Percentiles rank a stretch among this genome's conserved stretches.
phyloP scores from a whole-genome alignment of 2,113 vertebrate species.

The Peromyscus polionotus region DNA sequence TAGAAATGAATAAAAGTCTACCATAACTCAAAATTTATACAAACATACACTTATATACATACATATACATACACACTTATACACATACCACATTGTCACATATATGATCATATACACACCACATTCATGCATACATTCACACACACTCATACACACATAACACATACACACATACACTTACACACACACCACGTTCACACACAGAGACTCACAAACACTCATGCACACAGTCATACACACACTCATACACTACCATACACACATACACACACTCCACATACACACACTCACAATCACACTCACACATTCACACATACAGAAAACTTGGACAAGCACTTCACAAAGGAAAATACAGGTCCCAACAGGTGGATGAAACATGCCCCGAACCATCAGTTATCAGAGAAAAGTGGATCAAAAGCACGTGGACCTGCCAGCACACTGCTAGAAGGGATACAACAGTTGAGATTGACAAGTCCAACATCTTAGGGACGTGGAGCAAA shows the following conservation, averaged over 20 bases:
- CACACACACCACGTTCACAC: not conserved
- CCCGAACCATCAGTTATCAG: not conserved
- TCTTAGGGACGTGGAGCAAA: too few species aligned
- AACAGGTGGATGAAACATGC: not conserved
- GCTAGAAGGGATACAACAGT: too few species aligned
- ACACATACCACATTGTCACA: not conserved
- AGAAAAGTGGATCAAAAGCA: conserved; percentile 12
- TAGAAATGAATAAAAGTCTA: not conserved
- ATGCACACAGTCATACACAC: not conserved
- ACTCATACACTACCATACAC: not conserved
- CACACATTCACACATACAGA: not conserved
- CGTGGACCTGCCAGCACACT: not conserved
- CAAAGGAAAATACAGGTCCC: not conserved
- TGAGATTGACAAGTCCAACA: too few species aligned
- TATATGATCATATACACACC: not conserved
- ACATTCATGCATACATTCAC: not conserved
- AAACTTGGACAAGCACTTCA: not conserved
- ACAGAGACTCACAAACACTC: not conserved
- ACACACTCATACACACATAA: not conserved
- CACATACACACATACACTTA: not conserved
- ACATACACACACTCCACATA: not conserved
- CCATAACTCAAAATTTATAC: not conserved
- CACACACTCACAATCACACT: not conserved
- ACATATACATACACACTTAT: too few species aligned
- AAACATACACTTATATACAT: not conserved